Evolutionary conservation across 1,140 invertebrate species (phyloP).

Genomic region (Macrocentrus cingulum): DNA sequence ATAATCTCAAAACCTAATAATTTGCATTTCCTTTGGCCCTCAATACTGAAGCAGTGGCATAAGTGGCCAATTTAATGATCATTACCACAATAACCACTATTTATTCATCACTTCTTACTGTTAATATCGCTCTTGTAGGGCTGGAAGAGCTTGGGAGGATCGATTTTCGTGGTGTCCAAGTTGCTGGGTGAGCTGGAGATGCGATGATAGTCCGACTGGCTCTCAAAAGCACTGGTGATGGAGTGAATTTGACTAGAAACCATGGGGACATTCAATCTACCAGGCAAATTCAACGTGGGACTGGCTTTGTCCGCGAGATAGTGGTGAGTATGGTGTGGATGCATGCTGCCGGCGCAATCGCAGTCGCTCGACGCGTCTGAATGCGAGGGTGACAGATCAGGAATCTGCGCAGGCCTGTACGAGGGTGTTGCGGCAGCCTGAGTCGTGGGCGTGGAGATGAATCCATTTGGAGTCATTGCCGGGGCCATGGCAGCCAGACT

Average conservation of each 20-base stretch:
- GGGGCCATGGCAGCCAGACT: constrained; percentile 37
- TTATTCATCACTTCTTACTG: constrained; percentile 41
- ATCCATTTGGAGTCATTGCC: constrained; percentile 13
- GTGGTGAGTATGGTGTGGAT: constrained; percentile 25
- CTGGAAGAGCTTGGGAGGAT: constrained; percentile 68
- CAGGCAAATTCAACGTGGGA: constrained; percentile 26
- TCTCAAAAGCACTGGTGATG: constrained; percentile 34
- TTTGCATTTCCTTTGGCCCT: too few species aligned
- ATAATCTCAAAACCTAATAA: too few species aligned
- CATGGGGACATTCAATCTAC: constrained; percentile 26
- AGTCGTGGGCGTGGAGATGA: constrained; percentile 29
- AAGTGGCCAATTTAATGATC: too few species aligned
- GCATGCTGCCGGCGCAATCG: constrained; percentile 40
- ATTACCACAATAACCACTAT: neutral
- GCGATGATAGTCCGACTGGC: constrained; percentile 30
- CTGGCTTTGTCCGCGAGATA: constrained; percentile 11
- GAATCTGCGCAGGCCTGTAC: constrained; percentile 29
- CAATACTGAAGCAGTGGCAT: too few species aligned
- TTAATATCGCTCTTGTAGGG: constrained; percentile 69
- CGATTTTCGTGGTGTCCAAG: constrained; percentile 49
- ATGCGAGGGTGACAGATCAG: constrained; percentile 44
- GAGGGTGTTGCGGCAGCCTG: constrained; percentile 9
- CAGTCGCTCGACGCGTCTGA: constrained; percentile 52
- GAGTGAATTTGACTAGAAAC: constrained; percentile 32
- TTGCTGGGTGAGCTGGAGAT: constrained; percentile 37